Evolutionary conservation across 1,140 invertebrate genomes (phyloP).

Genomic region (Eueides isabella): DNA sequence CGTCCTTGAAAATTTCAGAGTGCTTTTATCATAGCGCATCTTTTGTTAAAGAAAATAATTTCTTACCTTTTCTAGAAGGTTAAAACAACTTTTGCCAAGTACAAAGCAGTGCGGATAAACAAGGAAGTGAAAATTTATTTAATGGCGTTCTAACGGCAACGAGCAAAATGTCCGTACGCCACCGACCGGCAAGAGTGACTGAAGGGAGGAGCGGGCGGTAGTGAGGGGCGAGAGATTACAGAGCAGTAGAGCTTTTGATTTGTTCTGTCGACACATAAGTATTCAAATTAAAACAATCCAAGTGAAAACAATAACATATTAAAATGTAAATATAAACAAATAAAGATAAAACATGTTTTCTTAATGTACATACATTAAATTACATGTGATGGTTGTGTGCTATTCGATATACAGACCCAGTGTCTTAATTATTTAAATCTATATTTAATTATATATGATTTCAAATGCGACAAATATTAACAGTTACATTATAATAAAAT

Average conservation of each 20-base stretch:
- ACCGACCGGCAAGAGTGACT: slow-evolving; percentile 59
- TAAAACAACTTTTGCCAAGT: neutral
- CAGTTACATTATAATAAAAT: no score
- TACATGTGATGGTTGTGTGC: no score
- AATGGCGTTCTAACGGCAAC: slow-evolving; percentile 64
- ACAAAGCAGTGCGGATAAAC: slow-evolving; percentile 39
- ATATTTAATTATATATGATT: no score
- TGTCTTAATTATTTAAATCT: no score
- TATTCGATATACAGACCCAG: no score
- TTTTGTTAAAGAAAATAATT: neutral
- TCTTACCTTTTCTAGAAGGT: slow-evolving; percentile 23
- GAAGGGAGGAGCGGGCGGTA: slow-evolving; percentile 54
- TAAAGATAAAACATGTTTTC: no score
- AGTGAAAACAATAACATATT: no score
- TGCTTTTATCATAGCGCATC: neutral
- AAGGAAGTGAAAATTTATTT: slow-evolving; percentile 55
- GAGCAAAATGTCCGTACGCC: slow-evolving; percentile 52
- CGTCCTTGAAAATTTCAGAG: slow-evolving; percentile 47
- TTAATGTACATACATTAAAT: no score
- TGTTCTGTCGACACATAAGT: neutral
- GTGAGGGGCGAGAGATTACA: slow-evolving; percentile 51
- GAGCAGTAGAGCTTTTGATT: slow-evolving; percentile 3
- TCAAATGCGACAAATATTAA: no score
- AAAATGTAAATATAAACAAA: no score
- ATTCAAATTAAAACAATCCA: neutral